Conservation (phyloP, 2,113 vertebrate species). For the Anguilla japonica region DNA sequence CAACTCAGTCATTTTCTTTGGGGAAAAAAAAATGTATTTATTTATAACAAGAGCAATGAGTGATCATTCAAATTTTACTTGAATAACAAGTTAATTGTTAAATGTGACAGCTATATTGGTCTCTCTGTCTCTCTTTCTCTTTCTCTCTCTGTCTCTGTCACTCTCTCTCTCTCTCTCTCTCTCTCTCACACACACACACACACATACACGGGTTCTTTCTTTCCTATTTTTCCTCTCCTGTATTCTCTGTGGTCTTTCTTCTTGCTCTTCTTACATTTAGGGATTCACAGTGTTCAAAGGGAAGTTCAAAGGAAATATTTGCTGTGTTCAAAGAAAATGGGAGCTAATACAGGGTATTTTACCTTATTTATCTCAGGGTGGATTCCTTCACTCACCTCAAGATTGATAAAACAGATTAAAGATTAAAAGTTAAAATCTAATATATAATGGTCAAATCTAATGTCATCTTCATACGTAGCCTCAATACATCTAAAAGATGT, state of each 20-base stretch:
- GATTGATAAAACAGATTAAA: constrained; percentile 26
- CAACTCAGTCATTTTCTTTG: neutral
- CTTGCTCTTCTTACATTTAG: constrained; percentile 25
- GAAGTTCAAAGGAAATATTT: constrained; percentile 43
- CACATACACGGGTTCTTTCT: neutral
- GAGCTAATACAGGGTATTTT: constrained; percentile 35
- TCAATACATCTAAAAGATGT: neutral
- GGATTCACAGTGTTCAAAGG: constrained; percentile 36
- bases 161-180: constrained; percentile 7
- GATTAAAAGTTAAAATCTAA: constrained; percentile 22
- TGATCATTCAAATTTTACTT: neutral
- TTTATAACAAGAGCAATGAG: neutral
- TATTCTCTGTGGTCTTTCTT: constrained; percentile 18
- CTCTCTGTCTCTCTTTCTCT: neutral
- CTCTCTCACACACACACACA: constrained; percentile 29
- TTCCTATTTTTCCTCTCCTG: neutral
- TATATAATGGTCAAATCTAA: constrained; percentile 9
- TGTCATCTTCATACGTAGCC: constrained; percentile 13
- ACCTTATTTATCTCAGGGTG: constrained; percentile 30
- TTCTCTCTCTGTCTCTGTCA: neutral
- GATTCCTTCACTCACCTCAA: constrained; percentile 7
- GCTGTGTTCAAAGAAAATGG: constrained; percentile 35
- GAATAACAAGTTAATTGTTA: neutral
- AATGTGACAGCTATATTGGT: neutral
- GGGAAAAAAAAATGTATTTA: too few relatives aligned